These are phyloP conservation scores for Argynnis bischoffii DNA, from an alignment of 2,888 invertebrate genomes.

Conservation along the genomic window DNA sequence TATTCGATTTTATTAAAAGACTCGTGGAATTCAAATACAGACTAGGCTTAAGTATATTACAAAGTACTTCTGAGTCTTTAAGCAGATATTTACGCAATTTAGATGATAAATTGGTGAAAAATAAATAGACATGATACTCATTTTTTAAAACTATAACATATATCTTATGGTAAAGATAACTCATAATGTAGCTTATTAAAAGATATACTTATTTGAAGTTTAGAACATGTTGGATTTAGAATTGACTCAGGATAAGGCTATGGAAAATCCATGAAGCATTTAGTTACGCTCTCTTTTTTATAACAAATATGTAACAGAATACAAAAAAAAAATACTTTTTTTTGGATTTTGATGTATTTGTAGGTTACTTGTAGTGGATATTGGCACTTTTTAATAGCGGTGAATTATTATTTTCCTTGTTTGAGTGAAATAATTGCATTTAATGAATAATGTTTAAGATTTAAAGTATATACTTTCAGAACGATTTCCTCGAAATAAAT, in stretches of 20 bases:
- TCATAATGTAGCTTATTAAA: too few species aligned
- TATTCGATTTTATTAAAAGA: conserved; percentile 84
- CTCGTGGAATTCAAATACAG: conserved; percentile 86
- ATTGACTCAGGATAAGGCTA: too few species aligned
- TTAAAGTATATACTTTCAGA: conserved; percentile 74
- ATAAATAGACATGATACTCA: conserved; percentile 27
- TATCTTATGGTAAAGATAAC: too few species aligned
- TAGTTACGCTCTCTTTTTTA: too few species aligned
- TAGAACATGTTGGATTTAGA: too few species aligned
- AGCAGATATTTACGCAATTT: conserved; percentile 85
- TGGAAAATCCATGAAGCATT: too few species aligned
- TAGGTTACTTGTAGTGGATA: neutral
- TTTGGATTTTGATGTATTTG: neutral
- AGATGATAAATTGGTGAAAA: conserved; percentile 55
- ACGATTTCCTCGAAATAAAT: conserved; percentile 68
- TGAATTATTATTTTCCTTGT: neutral
- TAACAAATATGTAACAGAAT: too few species aligned
- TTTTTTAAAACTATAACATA: neutral
- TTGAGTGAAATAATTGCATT: neutral
- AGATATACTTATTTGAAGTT: too few species aligned
- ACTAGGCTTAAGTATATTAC: conserved; percentile 85
- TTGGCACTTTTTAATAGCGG: neutral
- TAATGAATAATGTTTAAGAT: conserved; percentile 4
- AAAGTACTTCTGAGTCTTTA: conserved; percentile 85
- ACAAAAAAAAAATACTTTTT: too few species aligned